Evolutionary conservation across 2,797 vertebrate species (phyloP).

Genomic region (Lindbergichthys nudifrons): DNA sequence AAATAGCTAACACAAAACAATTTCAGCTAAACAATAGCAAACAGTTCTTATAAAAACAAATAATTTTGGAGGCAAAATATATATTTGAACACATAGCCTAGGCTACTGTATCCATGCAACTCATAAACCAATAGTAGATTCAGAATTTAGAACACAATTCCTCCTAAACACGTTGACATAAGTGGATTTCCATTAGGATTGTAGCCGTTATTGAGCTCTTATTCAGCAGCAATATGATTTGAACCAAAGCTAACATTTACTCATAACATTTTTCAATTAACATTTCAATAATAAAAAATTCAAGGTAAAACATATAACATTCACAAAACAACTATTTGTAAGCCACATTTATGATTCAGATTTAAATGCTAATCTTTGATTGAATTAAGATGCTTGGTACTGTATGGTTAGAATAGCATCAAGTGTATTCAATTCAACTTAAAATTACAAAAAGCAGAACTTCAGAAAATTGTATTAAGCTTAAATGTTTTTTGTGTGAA

Average conservation of each 20-base stretch:
- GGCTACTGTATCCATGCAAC: not conserved
- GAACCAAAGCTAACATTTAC: constrained; percentile 35
- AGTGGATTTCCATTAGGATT: not conserved
- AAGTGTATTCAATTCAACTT: constrained; percentile 5
- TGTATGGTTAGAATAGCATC: not conserved
- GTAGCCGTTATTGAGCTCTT: constrained; percentile 8
- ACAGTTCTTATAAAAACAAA: not conserved
- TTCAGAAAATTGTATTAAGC: not conserved
- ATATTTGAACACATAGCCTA: not conserved
- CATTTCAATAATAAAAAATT: not conserved
- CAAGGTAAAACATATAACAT: not conserved
- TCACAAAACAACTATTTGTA: not conserved
- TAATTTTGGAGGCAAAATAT: not conserved
- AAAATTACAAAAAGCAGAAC: constrained; percentile 11
- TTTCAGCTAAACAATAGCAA: not conserved
- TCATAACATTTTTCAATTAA: not conserved
- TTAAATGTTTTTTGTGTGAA: not conserved
- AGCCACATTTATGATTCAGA: not conserved
- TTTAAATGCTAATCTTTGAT: not conserved
- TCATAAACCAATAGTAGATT: constrained; percentile 2
- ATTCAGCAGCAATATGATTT: constrained; percentile 2
- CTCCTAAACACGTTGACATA: not conserved
- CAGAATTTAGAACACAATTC: not conserved
- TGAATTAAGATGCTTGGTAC: constrained; percentile 12
- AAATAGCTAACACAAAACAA: not conserved